Base-by-base conservation (phyloP, 2,797 vertebrate genomes). In the Pangasius larnaudii region DNA sequence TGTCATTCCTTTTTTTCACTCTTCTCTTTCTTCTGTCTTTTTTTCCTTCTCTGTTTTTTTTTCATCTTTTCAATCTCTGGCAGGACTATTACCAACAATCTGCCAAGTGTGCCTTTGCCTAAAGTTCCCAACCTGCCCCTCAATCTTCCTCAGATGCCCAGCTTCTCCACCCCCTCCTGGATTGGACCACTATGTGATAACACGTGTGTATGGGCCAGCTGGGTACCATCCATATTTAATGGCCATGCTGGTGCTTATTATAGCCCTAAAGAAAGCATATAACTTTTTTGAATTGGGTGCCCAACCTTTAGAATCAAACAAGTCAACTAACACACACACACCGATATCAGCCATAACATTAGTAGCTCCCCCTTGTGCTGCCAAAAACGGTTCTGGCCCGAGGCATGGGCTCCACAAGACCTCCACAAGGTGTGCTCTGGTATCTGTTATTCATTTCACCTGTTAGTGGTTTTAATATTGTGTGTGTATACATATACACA, bases 11-110 rank as follows among this genome's bases (percentile, higher is more conserved):
- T 0, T 86, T 92, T 85, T 90, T 89, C 63, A 39, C 67, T 87
- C 85, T 86, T 87, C 51, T 81, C 11, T 79, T 36, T 79, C 53
- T 84, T 86, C 42, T 88, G 78, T 85, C 85, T 84, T 61, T 74
- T 77, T 81, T 86, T 75, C 58, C 59, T 22, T 53, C 33, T 58
- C 27, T 87, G 22, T 18, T 71, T 78, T 33, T 78, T 33, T 90
- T 85, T 87, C 85, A 27, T 82, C 86, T 72, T 79, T 89, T 80
- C 78, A 63, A 89, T 87, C 85, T 87, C 89, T 88, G 72, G 93
- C 97, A 99, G 98, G 97, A 98, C 96, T 86, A 96, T 99, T 95
- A 98, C 97, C 95, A 98, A 98, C 97, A 99, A 97, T 96, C 97
- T 99, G 94, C 97, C 97, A 87, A 98, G 96, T 94, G 97, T 99